Percentiles rank a stretch among this genome's conserved stretches.
Conservation (phyloP, 2,113 vertebrate species). For the Nothobranchius kuhntae region DNA sequence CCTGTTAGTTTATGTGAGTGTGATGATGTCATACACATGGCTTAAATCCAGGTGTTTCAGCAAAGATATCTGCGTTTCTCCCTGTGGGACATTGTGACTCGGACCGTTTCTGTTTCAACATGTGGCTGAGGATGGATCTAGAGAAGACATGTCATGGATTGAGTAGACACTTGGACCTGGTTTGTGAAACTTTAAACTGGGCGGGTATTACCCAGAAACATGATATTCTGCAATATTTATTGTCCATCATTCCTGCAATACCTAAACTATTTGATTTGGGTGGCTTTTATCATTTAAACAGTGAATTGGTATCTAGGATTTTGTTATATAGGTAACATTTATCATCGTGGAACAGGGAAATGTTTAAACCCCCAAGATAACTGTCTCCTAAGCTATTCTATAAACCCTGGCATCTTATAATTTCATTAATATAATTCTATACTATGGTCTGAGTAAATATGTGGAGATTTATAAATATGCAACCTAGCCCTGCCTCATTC, state of each 20-base stretch:
- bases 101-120: slow-evolving; percentile 1
- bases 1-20: slow-evolving; percentile 20
- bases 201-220: too few relatives aligned
- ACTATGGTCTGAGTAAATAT: not conserved
- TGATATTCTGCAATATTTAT: too few relatives aligned
- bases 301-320: too few relatives aligned
- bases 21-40: slow-evolving; percentile 56
- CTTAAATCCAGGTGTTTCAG: slow-evolving; percentile 58
- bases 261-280: too few relatives aligned
- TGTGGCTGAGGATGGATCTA: not conserved
- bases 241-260: too few relatives aligned
- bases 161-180: too few relatives aligned
- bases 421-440: not conserved
- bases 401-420: not conserved
- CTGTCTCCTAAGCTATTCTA: not conserved
- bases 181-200: too few relatives aligned
- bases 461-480: not conserved
- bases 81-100: slow-evolving; percentile 29
- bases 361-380: too few relatives aligned
- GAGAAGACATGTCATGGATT: too few relatives aligned
- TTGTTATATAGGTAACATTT: too few relatives aligned
- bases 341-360: too few relatives aligned
- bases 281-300: too few relatives aligned
- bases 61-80: slow-evolving; percentile 26
- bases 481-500: not conserved